A percentile compares a stretch with the other conserved stretches of the same genome.
phyloP scores from a whole-genome alignment of 2,797 vertebrate species.

The Monodelphis domestica region DNA sequence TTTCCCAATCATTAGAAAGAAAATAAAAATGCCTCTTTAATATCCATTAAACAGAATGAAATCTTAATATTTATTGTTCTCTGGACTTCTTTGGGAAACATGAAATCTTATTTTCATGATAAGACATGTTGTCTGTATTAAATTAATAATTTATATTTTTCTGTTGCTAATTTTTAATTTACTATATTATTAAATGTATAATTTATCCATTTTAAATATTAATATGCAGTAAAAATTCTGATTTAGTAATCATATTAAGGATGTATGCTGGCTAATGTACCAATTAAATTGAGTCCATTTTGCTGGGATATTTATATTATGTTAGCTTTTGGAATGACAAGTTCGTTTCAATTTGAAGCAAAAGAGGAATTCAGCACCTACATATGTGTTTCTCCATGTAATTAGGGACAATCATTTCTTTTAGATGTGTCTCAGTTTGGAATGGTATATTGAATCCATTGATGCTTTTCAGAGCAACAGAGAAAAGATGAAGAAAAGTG shows the following conservation, averaged over 20 bases:
- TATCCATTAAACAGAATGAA: slow-evolving; percentile 58
- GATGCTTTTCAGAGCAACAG: background rate
- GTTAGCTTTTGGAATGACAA: background rate
- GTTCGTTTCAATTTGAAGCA: slow-evolving; percentile 30
- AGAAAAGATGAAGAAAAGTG: background rate
- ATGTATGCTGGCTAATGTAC: background rate
- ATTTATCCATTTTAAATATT: slow-evolving; percentile 42
- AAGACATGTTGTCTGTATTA: slow-evolving; percentile 20
- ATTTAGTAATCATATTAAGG: background rate
- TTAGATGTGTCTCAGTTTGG: background rate
- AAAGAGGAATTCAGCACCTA: background rate
- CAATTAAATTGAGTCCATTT: background rate
- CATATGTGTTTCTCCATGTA: background rate
- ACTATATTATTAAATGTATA: slow-evolving; percentile 36
- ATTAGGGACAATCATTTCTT: background rate
- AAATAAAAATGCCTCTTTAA: slow-evolving; percentile 73
- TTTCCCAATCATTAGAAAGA: slow-evolving; percentile 55
- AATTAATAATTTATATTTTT: slow-evolving; percentile 40
- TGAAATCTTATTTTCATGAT: slow-evolving; percentile 28
- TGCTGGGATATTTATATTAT: slow-evolving; percentile 22
- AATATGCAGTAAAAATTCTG: background rate
- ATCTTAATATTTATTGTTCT: background rate
- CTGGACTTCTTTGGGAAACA: background rate
- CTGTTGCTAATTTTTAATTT: slow-evolving; percentile 50
- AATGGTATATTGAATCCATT: background rate